Evolutionary conservation across 2,113 vertebrate genomes (phyloP), one percentile per base, ranked within the genome.

Genomic region (Charadrius vociferus): DNA sequence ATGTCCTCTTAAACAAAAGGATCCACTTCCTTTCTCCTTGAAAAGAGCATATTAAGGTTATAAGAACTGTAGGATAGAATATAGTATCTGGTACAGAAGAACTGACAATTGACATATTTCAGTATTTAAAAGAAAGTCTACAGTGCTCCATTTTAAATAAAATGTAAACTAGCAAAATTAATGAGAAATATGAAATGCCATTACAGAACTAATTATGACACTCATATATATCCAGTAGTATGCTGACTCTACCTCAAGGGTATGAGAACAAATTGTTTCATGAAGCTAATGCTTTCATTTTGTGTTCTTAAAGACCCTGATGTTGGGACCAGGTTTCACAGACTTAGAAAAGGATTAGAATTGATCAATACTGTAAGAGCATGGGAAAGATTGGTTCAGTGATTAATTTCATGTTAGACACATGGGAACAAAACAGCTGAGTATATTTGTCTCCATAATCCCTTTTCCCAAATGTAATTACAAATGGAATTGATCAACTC

Each of bases 381-480:
- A 96, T 52, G 9, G 43, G 77, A 71, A 97, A 97, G 93, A 97
- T 73, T 96, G 84, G 85, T 85, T 94, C 81, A 89, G 77, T 98
- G 97, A 98, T 98, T 98, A 97, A 98, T 98, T 98, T 98, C 75
- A 93, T 96, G 90, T 96, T 97, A 83, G 82, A 95, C 94, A 91
- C 78, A 78, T 65, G 94, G 94, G 93, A 98, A 97, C 52, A 96
- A 95, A 97, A 95, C 61, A 98, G 81, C 86, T 96, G 93, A 97
- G 96, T 97, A 71, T 98, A 98, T 98, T 97, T 97, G 88, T 97
- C 97, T 98, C 94, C 50, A 96, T 96, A 98, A 98, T 98, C 96
- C 95, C 94, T 98, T 98, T 98, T 96, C 98, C 98, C 97, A 98
- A 97, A 97, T 92, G 94, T 97, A 98, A 98, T 98, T 98, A 97